Conservation (phyloP, 2,113 vertebrate genomes). For the Vulpes lagopus region DNA sequence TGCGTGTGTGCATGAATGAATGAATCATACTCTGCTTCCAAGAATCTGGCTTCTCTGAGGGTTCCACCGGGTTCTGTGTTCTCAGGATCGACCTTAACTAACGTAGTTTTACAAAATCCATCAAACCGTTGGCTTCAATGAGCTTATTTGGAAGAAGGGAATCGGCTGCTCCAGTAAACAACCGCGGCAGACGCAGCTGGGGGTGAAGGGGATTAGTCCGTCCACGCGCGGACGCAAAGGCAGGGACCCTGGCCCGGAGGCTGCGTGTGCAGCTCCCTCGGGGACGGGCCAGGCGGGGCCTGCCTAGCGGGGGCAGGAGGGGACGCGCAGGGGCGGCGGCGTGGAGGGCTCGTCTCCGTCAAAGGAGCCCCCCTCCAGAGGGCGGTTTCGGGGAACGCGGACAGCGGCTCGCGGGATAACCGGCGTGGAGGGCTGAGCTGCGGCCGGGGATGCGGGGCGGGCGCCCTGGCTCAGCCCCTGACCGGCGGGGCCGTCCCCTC, state of each 20-base stretch:
- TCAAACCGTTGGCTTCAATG: slow-evolving; percentile 39
- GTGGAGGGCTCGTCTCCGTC: not conserved
- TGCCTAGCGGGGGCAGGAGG: no score
- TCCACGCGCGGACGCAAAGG: not conserved
- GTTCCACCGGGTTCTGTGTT: not conserved
- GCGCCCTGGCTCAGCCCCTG: not conserved
- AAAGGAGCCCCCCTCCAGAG: not conserved
- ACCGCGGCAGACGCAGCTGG: slow-evolving; percentile 11
- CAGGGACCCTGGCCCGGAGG: not conserved
- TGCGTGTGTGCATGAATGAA: not conserved
- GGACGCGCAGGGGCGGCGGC: no score
- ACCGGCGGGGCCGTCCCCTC: not conserved
- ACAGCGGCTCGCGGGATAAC: not conserved
- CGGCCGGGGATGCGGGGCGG: no score
- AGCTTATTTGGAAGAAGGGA: slow-evolving; percentile 37
- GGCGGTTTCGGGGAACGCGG: not conserved
- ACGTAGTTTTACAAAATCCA: not conserved
- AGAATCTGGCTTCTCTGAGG: not conserved
- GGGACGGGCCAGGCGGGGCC: no score
- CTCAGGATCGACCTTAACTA: not conserved
- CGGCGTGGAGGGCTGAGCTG: no score
- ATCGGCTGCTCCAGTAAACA: not conserved
- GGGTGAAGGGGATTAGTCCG: slow-evolving; percentile 60
- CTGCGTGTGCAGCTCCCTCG: not conserved
- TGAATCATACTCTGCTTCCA: not conserved